Base-by-base conservation (phyloP, 2,797 vertebrate species). In the Halcyon smyrnensis region DNA sequence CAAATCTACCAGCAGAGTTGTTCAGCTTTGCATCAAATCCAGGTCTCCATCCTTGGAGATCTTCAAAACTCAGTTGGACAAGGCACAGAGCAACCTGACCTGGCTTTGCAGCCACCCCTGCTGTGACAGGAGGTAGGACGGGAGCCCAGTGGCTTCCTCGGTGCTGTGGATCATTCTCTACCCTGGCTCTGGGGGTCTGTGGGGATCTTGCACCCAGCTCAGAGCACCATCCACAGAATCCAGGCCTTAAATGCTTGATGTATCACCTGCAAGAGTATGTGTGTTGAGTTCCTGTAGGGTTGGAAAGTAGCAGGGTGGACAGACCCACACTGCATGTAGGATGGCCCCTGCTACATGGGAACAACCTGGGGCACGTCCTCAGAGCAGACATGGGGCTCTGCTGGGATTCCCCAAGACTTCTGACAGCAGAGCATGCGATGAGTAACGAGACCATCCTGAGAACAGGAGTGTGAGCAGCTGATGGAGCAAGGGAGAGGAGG, bases 381-480 rank as follows among this genome's bases (percentile, higher is more conserved):
- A 54, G 74, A 89, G 51, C 54, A 63, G 62, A 10, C 11, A 5
- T 0, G 0, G 54, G 0, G 54, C 77, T 82, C 77, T 84, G 53
- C 71, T 86, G 82, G 34, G 30, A 5, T 62, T 75, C 73, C 53
- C 27, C 62, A 41, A n/a, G 39, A 3, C 41, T 23, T 51, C 24
- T 36, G 36, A 30, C n/a, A 77, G 79, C 36, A 85, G 25, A 69
- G 41, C 9, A 5, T 10, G 39, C 0, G 1, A 30, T 1, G 2
- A 39, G 34, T 4, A 43, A 34, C 0, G 2, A 75, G 45, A 63
- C 48, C 46, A 27, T 19, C 21, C 41, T 20, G 34, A 57, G 71
- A 57, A 34, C 36, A 90, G 69, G 37, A 56, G n/a, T 2, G 1
- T 0, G 5, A 39, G 34, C 45, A 25, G 70, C 93, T 69, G 60